Percentiles rank a stretch among this genome's conserved stretches.
phyloP scores from a whole-genome alignment of 2,797 vertebrate species.

The Coluber constrictor region DNA sequence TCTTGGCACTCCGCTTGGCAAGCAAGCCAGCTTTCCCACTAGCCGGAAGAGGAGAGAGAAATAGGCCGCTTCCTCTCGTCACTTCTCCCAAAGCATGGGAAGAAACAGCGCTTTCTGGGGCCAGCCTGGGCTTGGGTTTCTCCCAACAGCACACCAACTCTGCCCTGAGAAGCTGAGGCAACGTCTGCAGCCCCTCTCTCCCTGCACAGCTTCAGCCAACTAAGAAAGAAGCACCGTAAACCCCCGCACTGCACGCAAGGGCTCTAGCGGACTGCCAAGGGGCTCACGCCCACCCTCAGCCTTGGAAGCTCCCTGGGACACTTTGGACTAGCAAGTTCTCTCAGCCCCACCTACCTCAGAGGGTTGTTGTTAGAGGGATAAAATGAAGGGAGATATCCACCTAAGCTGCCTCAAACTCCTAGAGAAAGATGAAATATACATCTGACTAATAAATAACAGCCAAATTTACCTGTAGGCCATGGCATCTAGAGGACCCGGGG shows the following conservation, averaged over 20 bases:
- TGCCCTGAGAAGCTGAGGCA: neutral
- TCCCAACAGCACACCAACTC: neutral
- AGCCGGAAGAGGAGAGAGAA: conserved; percentile 50
- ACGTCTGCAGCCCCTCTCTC: neutral
- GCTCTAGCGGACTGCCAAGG: neutral
- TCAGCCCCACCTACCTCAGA: accelerated
- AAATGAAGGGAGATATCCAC: neutral
- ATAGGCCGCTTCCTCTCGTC: neutral
- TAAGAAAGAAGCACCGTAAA: neutral
- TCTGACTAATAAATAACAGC: neutral
- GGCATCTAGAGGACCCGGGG: conserved; percentile 72
- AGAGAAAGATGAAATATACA: neutral
- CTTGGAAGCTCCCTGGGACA: neutral
- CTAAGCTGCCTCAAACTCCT: neutral
- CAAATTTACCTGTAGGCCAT: conserved; percentile 76
- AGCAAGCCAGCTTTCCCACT: conserved; percentile 80
- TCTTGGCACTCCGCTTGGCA: conserved; percentile 83
- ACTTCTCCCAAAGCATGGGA: neutral
- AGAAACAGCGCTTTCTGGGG: no score
- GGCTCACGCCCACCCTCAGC: neutral
- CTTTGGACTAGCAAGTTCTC: no score
- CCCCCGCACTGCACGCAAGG: neutral
- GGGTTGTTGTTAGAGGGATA: neutral
- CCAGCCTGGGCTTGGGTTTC: neutral
- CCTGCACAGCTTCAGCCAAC: neutral